Conservation (phyloP, 1,140 invertebrate genomes). For the Zaprionus taronus region DNA sequence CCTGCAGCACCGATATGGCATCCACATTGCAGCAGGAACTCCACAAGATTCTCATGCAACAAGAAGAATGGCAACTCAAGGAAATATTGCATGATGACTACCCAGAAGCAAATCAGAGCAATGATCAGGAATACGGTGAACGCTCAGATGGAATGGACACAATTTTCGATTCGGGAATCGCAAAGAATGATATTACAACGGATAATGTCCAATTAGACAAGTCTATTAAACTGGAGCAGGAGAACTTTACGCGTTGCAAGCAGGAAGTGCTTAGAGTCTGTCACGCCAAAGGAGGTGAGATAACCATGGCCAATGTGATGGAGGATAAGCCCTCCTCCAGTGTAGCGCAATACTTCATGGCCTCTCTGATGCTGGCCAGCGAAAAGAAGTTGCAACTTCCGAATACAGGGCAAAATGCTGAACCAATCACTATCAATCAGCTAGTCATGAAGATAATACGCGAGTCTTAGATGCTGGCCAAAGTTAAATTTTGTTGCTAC, state of each 20-base stretch:
- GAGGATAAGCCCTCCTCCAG: not conserved
- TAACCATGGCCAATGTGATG: constrained; percentile 3
- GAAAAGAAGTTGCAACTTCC: not conserved
- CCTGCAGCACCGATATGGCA: not conserved
- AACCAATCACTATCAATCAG: not conserved
- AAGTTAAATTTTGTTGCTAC: too few species aligned
- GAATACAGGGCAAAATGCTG: not conserved
- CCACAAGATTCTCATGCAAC: not conserved
- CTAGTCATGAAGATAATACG: not conserved
- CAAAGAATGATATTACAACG: too few species aligned
- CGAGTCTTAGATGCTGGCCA: not conserved
- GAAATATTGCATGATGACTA: not conserved
- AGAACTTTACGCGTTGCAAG: not conserved
- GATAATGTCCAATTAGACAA: too few species aligned
- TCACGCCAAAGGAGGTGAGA: not conserved
- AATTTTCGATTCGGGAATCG: too few species aligned
- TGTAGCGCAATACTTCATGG: not conserved
- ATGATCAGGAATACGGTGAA: too few species aligned
- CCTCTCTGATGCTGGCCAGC: not conserved
- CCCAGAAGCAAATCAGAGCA: not conserved
- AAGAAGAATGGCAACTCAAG: too few species aligned
- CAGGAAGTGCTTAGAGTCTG: too few species aligned
- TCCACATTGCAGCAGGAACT: not conserved
- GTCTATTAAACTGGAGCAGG: not conserved
- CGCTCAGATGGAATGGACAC: too few species aligned